Percentiles rank a stretch among this genome's conserved stretches.
Conservation (phyloP, 2,888 invertebrate genomes). For the Embidobia sp. region DNA sequence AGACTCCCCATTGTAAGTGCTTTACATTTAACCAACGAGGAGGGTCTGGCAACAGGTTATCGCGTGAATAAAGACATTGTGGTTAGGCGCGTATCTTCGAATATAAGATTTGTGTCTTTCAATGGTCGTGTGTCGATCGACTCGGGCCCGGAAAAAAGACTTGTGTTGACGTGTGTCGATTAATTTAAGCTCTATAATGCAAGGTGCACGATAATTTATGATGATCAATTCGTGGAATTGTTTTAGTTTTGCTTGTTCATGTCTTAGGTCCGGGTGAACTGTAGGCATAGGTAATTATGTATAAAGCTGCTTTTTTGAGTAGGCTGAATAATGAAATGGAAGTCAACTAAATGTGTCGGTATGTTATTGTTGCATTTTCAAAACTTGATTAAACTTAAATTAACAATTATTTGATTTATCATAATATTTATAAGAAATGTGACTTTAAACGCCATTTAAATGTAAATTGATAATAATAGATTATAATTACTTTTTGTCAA, state of each 20-base stretch:
- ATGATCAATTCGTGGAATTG: neutral
- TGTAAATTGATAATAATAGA: no score
- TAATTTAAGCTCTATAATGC: constrained; percentile 21
- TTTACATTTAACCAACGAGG: constrained; percentile 71
- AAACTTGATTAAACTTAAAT: no score
- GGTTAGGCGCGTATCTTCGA: constrained; percentile 51
- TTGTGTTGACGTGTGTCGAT: constrained; percentile 37
- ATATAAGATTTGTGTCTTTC: constrained; percentile 58
- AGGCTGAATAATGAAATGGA: no score
- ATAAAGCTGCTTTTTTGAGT: no score
- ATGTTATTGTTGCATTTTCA: no score
- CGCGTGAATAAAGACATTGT: constrained; percentile 66
- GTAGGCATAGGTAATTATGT: no score
- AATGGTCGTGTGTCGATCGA: constrained; percentile 66
- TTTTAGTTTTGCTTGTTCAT: neutral
- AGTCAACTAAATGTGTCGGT: no score
- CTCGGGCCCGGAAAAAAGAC: constrained; percentile 21
- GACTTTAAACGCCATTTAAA: no score
- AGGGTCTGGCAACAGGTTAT: constrained; percentile 69
- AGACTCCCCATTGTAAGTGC: constrained; percentile 71
- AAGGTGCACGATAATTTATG: constrained; percentile 25
- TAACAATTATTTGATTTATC: no score
- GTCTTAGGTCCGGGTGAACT: neutral
- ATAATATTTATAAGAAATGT: no score
- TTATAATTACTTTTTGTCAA: no score